Evolutionary conservation across 2,797 vertebrate genomes (phyloP).

Genomic region (Sandelia bainsii): DNA sequence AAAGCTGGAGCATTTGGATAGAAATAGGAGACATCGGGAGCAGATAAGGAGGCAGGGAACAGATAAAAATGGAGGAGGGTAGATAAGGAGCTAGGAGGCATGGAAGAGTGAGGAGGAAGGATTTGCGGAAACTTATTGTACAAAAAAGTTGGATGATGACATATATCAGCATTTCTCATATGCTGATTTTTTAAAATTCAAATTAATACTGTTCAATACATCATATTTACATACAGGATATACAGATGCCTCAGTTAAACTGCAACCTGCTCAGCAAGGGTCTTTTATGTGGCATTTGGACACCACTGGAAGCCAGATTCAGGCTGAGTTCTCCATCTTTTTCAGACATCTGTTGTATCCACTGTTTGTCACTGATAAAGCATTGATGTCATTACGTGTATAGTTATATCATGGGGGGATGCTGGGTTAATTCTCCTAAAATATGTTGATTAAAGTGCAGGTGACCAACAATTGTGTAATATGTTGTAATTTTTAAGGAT

Average conservation of each 20-base stretch:
- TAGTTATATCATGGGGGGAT: neutral
- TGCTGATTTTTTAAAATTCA: neutral
- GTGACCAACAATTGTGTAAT: neutral
- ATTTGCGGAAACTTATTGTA: conserved; percentile 15
- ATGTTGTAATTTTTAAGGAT: neutral
- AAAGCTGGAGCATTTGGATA: conserved; percentile 16
- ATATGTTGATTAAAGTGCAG: neutral
- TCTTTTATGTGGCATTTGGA: conserved; percentile 10
- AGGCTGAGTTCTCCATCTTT: neutral
- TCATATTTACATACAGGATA: neutral
- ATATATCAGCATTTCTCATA: neutral
- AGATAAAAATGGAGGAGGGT: conserved; percentile 28
- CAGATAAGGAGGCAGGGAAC: conserved; percentile 32
- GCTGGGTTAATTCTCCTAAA: neutral
- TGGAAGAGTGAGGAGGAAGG: neutral
- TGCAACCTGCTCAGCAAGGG: neutral
- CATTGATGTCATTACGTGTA: conserved; percentile 9
- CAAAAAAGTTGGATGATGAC: neutral
- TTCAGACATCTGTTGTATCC: conserved; percentile 2
- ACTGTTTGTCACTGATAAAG: conserved; percentile 14
- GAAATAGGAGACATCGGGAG: conserved; percentile 38
- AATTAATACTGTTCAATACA: conserved; percentile 4
- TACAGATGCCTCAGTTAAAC: conserved; percentile 1
- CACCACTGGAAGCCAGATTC: conserved; percentile 3
- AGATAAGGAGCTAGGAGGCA: conserved; percentile 22